phyloP scores from a whole-genome alignment of 92 coral and sea anemone genomes.

The Anthopleura xanthogrammica region DNA sequence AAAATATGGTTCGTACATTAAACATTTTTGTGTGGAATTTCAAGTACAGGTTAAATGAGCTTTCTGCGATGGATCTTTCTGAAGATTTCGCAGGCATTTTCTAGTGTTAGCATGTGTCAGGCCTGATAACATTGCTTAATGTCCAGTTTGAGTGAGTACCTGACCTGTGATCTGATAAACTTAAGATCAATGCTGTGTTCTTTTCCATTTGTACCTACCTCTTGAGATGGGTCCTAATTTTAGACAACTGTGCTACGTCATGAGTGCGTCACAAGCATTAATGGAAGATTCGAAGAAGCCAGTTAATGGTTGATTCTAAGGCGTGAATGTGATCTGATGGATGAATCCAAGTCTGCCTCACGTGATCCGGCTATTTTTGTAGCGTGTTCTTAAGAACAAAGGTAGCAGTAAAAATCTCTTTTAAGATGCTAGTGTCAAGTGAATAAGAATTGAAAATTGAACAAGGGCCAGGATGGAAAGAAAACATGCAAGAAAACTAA shows the following conservation, averaged over 20 bases:
- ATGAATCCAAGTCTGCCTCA: too few relatives aligned
- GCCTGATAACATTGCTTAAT: neutral
- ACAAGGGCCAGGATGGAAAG: neutral
- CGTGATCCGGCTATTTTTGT: too few relatives aligned
- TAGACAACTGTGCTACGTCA: neutral
- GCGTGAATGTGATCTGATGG: too few relatives aligned
- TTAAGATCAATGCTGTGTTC: neutral
- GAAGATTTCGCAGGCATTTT: neutral
- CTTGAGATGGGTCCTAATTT: neutral
- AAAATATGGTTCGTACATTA: neutral
- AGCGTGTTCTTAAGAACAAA: too few relatives aligned
- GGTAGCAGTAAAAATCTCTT: too few relatives aligned
- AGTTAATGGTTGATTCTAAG: neutral
- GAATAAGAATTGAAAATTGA: neutral
- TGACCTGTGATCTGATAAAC: constrained; percentile 1
- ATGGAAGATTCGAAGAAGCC: neutral
- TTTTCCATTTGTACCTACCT: neutral
- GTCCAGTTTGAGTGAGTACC: constrained; percentile 2
- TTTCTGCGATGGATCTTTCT: neutral
- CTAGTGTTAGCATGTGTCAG: neutral
- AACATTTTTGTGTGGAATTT: too few relatives aligned
- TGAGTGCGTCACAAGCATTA: neutral
- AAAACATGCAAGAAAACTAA: neutral
- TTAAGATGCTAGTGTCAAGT: too few relatives aligned
- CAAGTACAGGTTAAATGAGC: neutral